Percentiles rank a stretch among this genome's conserved stretches.
phyloP scores from a whole-genome alignment of 1,140 invertebrate species.

The Apis cerana region DNA sequence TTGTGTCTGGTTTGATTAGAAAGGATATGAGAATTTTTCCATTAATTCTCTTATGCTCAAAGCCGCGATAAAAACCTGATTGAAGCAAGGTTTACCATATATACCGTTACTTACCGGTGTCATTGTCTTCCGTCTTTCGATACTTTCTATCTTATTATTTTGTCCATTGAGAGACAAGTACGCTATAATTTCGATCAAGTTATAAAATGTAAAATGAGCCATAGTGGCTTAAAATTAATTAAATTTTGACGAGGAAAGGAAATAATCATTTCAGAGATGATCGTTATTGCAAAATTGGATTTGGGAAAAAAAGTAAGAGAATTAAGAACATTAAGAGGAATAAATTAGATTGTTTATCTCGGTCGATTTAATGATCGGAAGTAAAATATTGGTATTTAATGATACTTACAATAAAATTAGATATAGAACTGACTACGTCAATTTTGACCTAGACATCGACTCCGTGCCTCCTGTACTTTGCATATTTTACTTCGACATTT shows the following conservation, averaged over 20 bases:
- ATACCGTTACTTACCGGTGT: neutral
- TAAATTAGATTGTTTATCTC: neutral
- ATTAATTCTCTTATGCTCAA: neutral
- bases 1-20: slow-evolving; percentile 9
- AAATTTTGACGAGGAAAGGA: neutral
- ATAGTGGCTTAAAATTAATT: neutral
- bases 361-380: too few relatives aligned
- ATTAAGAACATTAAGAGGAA: neutral
- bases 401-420: too few relatives aligned
- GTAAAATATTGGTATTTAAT: too few relatives aligned
- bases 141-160: slow-evolving; percentile 29
- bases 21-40: slow-evolving; percentile 9
- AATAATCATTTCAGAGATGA: neutral
- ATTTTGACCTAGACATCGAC: too few relatives aligned
- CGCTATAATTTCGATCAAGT: neutral
- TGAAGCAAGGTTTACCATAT: neutral
- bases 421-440: too few relatives aligned
- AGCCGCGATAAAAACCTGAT: slow-evolving; percentile 14
- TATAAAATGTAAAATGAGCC: neutral
- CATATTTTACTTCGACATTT: too few relatives aligned
- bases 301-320: neutral
- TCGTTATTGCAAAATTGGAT: neutral
- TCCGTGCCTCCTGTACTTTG: too few relatives aligned
- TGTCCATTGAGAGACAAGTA: neutral
- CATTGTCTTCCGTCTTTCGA: slow-evolving; percentile 29